Evolutionary conservation across 1,140 invertebrate species (phyloP), one percentile per base, ranked within the genome.

Genomic region (Plutomurus gul): DNA sequence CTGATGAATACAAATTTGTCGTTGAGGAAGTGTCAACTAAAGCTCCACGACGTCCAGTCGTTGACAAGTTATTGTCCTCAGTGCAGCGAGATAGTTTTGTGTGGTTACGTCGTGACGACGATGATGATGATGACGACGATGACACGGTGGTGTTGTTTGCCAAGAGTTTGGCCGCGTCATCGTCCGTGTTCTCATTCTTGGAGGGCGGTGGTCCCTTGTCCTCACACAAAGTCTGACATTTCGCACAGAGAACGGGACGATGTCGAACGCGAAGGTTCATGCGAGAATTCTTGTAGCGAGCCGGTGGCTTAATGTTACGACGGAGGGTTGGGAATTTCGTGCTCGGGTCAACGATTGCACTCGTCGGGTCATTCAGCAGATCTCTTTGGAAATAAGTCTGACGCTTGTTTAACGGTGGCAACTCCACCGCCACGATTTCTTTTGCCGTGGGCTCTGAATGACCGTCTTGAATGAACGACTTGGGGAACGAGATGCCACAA

Each of bases 401-500:
- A 11, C 82, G 60, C 65, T 79, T 77, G 37, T 47, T 22, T 20
- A 83, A 33, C 2, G 80, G 77, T 10, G 80, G 30, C 3, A 56
- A 1, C 36, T 81, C 76, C 4, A 37, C 36, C n/a, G 76, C 47
- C 43, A 81, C 49, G 25, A 30, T 56, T 25, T 81, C 73, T 20
- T 46, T 33, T n/a, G 25, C 22, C 1, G 76, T 2, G 10, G 51
- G 22, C 18, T 78, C 65, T 30, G n/a, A 18, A 22, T n/a, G 43
- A 16, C 33, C 20, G 13, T 47, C 30, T 37, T 78, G 27, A 36
- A 77, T 47, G 20, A 65, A 65, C 16, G 56, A 80, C 33, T 83
- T 83, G 3, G 82, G 80, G 40, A 81, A 83, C 20, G 82, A 83
- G 16, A 83, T 83, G 18, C 82, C 82, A 22, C 71, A 81, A 16